Conservation (phyloP, 2,888 invertebrate species). For the Trissolcus japonicus region DNA sequence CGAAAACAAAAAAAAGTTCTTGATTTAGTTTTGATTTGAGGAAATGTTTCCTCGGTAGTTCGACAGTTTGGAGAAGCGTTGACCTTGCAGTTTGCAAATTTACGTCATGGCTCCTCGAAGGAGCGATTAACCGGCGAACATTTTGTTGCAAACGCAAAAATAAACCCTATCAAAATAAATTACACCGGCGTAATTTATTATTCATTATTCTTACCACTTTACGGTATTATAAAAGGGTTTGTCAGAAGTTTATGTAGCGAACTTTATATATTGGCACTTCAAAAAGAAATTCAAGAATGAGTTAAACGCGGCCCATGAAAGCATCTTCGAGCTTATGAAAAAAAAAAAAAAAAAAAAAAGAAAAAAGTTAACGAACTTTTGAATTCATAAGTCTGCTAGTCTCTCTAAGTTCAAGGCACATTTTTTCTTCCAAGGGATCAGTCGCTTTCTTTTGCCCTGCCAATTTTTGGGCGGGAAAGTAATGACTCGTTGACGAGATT, state of each 20-base stretch:
- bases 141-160: conserved; percentile 40
- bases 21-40: no score
- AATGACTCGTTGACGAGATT: no score
- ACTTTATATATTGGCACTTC: conserved; percentile 4
- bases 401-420: no score
- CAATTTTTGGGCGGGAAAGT: no score
- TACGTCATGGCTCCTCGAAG: conserved; percentile 32
- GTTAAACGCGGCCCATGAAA: no score
- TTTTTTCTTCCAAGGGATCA: no score
- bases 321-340: no score
- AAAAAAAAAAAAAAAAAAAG: no score
- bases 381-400: not conserved
- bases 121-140: conserved; percentile 61
- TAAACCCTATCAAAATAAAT: conserved; percentile 29
- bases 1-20: no score
- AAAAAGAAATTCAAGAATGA: no score
- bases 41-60: conserved; percentile 10
- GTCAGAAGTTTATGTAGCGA: conserved; percentile 4
- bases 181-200: conserved; percentile 17
- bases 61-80: conserved; percentile 14
- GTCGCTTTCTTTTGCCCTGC: no score
- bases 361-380: no score
- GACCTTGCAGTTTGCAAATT: conserved; percentile 59
- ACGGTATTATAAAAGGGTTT: conserved; percentile 11
- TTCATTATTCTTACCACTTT: conserved; percentile 19